Evolutionary conservation across 2,888 invertebrate species (phyloP).

Genomic region (Pherbina coryleti): DNA sequence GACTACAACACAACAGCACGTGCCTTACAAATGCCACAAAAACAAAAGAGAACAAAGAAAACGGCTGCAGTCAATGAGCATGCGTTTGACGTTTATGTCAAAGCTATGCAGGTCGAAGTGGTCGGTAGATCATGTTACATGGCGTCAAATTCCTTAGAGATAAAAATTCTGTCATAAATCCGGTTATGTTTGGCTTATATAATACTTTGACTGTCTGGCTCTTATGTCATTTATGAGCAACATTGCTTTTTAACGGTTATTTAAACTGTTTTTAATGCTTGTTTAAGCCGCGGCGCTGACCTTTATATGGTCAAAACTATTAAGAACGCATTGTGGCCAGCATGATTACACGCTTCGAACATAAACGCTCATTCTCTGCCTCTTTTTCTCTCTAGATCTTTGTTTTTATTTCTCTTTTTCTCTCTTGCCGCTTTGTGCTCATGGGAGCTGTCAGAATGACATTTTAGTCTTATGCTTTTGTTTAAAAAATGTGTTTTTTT

Average conservation of each 20-base stretch:
- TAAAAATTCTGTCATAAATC: neutral
- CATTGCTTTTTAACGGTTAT: too few relatives aligned
- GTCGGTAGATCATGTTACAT: neutral
- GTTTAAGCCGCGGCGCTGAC: too few relatives aligned
- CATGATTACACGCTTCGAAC: too few relatives aligned
- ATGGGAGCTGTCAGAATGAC: constrained; percentile 18
- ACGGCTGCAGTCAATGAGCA: neutral
- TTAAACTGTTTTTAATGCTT: too few relatives aligned
- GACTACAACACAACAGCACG: too few relatives aligned
- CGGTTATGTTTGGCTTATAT: too few relatives aligned
- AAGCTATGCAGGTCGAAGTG: neutral
- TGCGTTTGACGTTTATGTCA: neutral
- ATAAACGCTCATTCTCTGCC: neutral
- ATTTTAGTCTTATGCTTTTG: constrained; percentile 12
- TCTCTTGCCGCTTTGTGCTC: neutral
- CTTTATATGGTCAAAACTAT: too few relatives aligned
- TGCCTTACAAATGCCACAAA: neutral
- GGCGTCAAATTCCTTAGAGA: neutral
- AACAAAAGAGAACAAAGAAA: neutral
- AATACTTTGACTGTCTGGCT: too few relatives aligned
- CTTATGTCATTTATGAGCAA: too few relatives aligned
- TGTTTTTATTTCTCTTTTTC: neutral
- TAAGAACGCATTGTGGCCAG: too few relatives aligned
- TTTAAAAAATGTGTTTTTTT: neutral
- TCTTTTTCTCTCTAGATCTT: neutral